Evolutionary conservation across 2,113 vertebrate species (phyloP), one percentile per base, ranked within the genome.

Genomic region (Cololabis saira): DNA sequence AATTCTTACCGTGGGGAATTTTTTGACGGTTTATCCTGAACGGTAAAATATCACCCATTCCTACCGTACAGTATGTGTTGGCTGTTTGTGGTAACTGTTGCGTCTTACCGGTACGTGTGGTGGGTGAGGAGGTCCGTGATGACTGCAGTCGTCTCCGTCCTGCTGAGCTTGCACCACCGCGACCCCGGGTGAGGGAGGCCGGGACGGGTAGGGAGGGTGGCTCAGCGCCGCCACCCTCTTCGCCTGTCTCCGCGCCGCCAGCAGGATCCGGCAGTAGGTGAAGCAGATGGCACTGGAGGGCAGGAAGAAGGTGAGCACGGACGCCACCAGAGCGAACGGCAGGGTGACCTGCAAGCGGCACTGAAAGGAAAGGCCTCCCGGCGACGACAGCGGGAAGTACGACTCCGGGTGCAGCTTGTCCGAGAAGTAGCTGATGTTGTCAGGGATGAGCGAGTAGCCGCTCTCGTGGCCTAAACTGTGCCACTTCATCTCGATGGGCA

Each of bases 401-500:
- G 94, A 42, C 14, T 76, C 11, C 61, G 87, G 90, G 69, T 92
- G 85, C 47, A 69, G 62, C 1, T 74, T 78, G 43, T 87, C 87
- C 1, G 78, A 83, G 56, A 55, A 74, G 9, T 78, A 75, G 68
- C 81, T 92, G 67, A 33, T 41, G 45, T 90, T 84, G 27, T 53
- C 50, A 0, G 73, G 66, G 22, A 30, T 7, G 0, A 41, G 48
- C 0, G 58, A 30, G 16, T 79, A 55, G 51, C 70, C 78, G 9
- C 67, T 80, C 52, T 74, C 21, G 19, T 90, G 80, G 37, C 95
- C 95, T 72, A 94, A 80, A 82, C 95, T 74, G 42, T 99, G 96
- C 97, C 97, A 99, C 1, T 96, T 96, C 94, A 99, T 95, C 81
- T 96, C 90, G 78, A 98, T 95, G 50, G 97, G 96, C 70, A 97